Conservation (phyloP, 2,888 invertebrate genomes). For the Deroplatys truncata region DNA sequence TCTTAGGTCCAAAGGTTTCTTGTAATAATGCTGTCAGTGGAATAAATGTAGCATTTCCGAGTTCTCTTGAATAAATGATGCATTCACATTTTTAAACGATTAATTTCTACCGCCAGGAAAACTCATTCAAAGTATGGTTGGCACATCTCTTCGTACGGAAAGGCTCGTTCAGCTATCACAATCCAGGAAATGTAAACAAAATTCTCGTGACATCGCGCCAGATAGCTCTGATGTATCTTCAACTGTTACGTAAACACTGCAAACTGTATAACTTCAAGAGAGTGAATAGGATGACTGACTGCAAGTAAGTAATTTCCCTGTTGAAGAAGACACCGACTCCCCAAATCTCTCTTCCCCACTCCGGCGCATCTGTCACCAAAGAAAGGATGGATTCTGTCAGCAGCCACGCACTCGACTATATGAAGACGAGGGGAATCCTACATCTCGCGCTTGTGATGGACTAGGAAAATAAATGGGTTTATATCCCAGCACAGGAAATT, state of each 20-base stretch:
- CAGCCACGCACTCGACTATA: background rate
- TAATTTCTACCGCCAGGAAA: background rate
- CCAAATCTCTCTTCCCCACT: background rate
- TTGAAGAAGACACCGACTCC: background rate
- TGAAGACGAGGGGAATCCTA: background rate
- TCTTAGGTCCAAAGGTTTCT: too few relatives aligned
- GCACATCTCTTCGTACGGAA: background rate
- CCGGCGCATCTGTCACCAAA: background rate
- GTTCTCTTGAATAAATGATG: background rate
- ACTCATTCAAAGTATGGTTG: background rate
- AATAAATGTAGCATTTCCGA: background rate
- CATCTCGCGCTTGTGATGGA: background rate
- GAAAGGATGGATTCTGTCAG: background rate
- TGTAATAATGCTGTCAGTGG: too few relatives aligned
- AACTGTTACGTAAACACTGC: background rate
- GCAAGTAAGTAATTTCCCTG: background rate
- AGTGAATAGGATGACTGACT: background rate
- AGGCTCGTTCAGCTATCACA: background rate
- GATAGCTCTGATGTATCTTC: background rate
- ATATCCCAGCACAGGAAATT: background rate
- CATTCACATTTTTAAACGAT: background rate
- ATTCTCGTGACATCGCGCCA: background rate
- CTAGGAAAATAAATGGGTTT: background rate
- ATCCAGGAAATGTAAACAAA: background rate
- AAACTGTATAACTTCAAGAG: background rate